A percentile compares a stretch with the other conserved stretches of the same genome.
Evolutionary conservation across 1,140 invertebrate genomes (phyloP).

Genomic region (Hypsibius dujardini): DNA sequence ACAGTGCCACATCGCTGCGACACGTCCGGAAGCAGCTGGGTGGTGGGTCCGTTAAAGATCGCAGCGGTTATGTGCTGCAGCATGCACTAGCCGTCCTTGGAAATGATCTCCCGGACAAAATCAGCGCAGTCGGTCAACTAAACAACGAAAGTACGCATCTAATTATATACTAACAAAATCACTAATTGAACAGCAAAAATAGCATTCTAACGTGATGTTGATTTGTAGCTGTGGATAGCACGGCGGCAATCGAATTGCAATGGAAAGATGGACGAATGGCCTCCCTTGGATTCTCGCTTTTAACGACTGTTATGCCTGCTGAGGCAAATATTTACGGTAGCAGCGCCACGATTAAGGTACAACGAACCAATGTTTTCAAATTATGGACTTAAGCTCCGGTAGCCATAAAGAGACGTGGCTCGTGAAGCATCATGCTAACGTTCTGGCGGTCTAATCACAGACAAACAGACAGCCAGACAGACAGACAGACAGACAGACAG

Average conservation of each 20-base stretch:
- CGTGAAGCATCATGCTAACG: too few relatives aligned
- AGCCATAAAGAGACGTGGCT: neutral
- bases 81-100: slow-evolving; percentile 50
- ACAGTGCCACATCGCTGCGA: neutral
- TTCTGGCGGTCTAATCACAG: neutral
- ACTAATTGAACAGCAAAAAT: neutral
- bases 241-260: slow-evolving; percentile 37
- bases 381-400: neutral
- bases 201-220: neutral
- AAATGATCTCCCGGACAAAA: slow-evolving; percentile 42
- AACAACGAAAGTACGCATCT: slow-evolving; percentile 1
- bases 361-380: neutral
- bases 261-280: neutral
- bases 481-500: too few relatives aligned
- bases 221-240: slow-evolving; percentile 40
- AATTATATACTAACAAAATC: neutral
- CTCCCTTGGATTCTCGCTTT: neutral
- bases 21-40: slow-evolving; percentile 38
- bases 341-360: neutral
- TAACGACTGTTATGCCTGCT: neutral
- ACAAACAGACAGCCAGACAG: neutral
- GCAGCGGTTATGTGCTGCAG: slow-evolving; percentile 64
- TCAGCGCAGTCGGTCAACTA: slow-evolving; percentile 23
- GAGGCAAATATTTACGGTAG: neutral
- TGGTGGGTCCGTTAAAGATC: too few relatives aligned